These are phyloP conservation scores for Neomicropteryx cornuta DNA, from an alignment of 1,140 invertebrate genomes.

Conservation along the genomic window DNA sequence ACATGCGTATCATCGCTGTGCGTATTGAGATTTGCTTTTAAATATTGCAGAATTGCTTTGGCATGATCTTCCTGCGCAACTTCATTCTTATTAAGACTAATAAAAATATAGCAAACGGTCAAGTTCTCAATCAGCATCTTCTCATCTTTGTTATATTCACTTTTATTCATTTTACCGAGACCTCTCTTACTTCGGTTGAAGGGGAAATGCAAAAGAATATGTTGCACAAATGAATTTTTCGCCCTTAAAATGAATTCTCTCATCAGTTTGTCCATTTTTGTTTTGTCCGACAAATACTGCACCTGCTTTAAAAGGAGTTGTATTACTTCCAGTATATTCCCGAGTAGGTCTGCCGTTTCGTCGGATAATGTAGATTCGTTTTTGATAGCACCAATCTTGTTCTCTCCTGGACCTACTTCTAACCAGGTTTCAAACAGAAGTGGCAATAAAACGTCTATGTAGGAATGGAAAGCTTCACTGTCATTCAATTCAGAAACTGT, in stretches of 20 bases:
- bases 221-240: constrained; percentile 39
- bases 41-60: constrained; percentile 29
- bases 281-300: constrained; percentile 24
- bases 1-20: constrained; percentile 17
- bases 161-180: constrained; percentile 14
- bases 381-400: constrained; percentile 19
- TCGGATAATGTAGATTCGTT: constrained; percentile 34
- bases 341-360: constrained; percentile 45
- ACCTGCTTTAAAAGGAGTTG: constrained; percentile 41
- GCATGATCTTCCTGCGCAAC: constrained; percentile 26
- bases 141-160: constrained; percentile 27
- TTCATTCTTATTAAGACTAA: constrained; percentile 31
- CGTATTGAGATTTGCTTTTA: constrained; percentile 31
- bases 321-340: constrained; percentile 43
- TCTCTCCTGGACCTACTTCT: constrained; percentile 46
- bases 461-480: constrained; percentile 34
- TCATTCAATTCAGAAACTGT: constrained; percentile 21
- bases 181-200: constrained; percentile 22
- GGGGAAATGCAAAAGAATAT: constrained; percentile 42
- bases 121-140: constrained; percentile 41
- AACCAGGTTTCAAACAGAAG: constrained; percentile 62
- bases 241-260: constrained; percentile 34
- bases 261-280: constrained; percentile 22
- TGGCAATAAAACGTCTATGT: constrained; percentile 52
- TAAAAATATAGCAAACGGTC: constrained; percentile 38